A percentile compares a stretch with the other conserved stretches of the same genome.
Conservation (phyloP, 2,888 invertebrate species). For the Mythimna ferrago region DNA sequence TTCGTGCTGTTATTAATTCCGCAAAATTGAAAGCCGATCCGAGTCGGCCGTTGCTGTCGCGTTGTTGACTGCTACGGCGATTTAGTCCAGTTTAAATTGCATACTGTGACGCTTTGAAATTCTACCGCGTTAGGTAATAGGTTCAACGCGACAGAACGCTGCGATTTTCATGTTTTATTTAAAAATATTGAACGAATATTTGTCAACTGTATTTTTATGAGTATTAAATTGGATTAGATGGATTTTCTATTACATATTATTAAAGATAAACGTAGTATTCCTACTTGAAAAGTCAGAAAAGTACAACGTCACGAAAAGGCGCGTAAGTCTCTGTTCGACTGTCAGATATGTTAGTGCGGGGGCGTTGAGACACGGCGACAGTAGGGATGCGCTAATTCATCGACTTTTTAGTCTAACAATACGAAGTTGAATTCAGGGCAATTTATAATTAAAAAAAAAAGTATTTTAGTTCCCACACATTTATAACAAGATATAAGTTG, state of each 20-base stretch:
- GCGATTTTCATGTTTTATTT: constrained; percentile 39
- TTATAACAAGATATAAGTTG: background rate
- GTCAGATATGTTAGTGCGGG: too few relatives aligned
- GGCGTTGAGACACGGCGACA: too few relatives aligned
- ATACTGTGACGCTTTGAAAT: constrained; percentile 69
- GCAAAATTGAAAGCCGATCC: constrained; percentile 82
- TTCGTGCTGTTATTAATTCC: constrained; percentile 82
- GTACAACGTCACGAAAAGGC: too few relatives aligned
- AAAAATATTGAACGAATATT: constrained; percentile 46
- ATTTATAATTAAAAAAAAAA: background rate
- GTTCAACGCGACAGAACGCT: constrained; percentile 42
- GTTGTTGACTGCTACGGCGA: constrained; percentile 65
- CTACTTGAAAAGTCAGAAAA: too few relatives aligned
- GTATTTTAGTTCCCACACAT: background rate
- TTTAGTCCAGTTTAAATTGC: constrained; percentile 70
- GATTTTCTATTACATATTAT: background rate
- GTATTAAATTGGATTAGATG: constrained; percentile 2
- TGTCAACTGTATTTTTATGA: constrained; percentile 14
- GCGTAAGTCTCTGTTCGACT: too few relatives aligned
- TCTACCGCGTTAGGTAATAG: constrained; percentile 61
- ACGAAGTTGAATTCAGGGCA: background rate
- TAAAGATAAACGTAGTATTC: too few relatives aligned
- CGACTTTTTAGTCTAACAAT: too few relatives aligned
- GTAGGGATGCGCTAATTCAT: too few relatives aligned
- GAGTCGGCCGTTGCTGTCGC: constrained; percentile 67